Evolutionary conservation across 2,113 vertebrate species (phyloP).

Genomic region (Danio rerio): DNA sequence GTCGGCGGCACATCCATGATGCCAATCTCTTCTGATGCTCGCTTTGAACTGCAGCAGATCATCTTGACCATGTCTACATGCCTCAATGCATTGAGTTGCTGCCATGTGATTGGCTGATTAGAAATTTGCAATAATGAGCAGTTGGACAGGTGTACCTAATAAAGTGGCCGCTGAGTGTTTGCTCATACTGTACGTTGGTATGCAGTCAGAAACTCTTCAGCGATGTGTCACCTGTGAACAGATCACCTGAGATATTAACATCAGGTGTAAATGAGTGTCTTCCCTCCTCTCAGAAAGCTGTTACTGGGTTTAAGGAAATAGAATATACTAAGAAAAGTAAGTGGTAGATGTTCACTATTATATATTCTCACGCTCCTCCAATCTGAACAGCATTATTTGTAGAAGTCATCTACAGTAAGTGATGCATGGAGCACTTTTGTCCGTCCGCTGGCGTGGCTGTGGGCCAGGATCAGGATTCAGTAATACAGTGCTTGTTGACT

Average conservation of each 20-base stretch:
- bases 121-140: too few species aligned
- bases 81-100: too few species aligned
- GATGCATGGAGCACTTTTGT: slow-evolving; percentile 11
- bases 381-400: slow-evolving; percentile 15
- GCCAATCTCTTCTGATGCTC: too few species aligned
- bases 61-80: too few species aligned
- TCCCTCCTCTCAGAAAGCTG: neutral
- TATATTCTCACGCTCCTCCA: neutral
- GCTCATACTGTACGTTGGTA: too few species aligned
- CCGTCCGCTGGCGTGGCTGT: neutral
- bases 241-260: neutral
- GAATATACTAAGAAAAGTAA: neutral
- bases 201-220: neutral
- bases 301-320: neutral
- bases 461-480: neutral
- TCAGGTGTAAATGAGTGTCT: neutral
- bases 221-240: neutral
- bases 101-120: too few species aligned
- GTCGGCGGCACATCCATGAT: too few species aligned
- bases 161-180: too few species aligned
- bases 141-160: too few species aligned
- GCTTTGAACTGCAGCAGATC: too few species aligned
- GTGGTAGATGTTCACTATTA: neutral
- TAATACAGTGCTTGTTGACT: slow-evolving; percentile 22
- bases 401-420: slow-evolving; percentile 18